Evolutionary conservation across 1,140 invertebrate genomes (phyloP), one percentile per base, ranked within the genome.

Genomic region (Pissodes strobi): DNA sequence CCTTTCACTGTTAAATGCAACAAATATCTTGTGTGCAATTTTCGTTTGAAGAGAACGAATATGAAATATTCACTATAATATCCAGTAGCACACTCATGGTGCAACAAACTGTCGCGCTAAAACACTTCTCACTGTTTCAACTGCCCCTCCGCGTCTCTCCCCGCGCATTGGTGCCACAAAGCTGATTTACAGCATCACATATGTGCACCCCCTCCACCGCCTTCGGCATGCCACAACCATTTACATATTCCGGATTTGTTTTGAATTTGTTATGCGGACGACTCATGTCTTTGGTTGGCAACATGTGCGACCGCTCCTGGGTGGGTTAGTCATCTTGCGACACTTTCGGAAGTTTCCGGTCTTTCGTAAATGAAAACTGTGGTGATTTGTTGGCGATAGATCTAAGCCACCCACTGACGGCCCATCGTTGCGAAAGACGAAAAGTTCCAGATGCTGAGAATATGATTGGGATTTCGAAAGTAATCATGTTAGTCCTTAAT

Each of bases 241-340:
- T 64, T 64, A 69, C 64, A 70, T 72, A 69, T 72, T 71, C 69
- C 71, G 66, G 71, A 73, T 73, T 73, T 71, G 71, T 73, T 73
- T 69, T 71, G 63, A 71, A 69, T 73, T 71, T 73, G 69, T 71
- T 69, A 69, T 51, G 45, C 63, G 34, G 27, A 57, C 22, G 27
- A 57, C 37, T 64, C 37, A 30, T 30, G 51, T 55, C 22, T 46
- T 55, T 41, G 25, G n/a, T 55, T 41, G 25, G n/a, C 38, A 58
- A 52, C 60, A 63, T 53, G 60, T 27, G 38, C 4, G 4, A 17
- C 2, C 12, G 38, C 38, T n/a, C 9, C 3, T 6, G 9, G 9
- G 13, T 17, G 12, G 45, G 43, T 56, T 56, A 64, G 52, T 56
- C 61, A 64, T 64, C 61, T 17, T 45, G 25, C 13, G 18, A 60